Evolutionary conservation across 2,113 vertebrate genomes (phyloP).

Genomic region (Steatornis caripensis): DNA sequence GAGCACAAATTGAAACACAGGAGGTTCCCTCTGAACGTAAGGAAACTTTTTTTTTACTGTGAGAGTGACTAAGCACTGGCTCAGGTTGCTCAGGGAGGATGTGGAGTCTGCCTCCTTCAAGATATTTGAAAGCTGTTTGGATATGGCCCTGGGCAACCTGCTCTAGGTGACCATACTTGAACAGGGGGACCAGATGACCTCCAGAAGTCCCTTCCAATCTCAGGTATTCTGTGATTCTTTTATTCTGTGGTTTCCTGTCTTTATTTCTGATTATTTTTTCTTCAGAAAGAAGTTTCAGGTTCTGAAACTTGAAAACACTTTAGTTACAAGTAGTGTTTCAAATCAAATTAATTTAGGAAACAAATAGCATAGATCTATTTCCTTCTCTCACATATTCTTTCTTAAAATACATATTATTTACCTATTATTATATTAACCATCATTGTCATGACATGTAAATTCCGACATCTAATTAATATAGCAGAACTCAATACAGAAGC

Average conservation of each 20-base stretch:
- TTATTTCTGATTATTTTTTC: not conserved
- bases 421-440: not conserved
- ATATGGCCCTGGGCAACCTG: not conserved
- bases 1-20: not conserved
- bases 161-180: not conserved
- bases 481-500: not conserved
- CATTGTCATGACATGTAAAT: not conserved
- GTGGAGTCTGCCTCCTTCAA: not conserved
- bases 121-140: not conserved
- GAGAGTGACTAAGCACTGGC: rapidly evolving
- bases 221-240: not conserved
- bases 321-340: not conserved
- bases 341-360: not conserved
- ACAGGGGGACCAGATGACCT: no score
- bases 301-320: not conserved
- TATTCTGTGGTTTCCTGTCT: not conserved
- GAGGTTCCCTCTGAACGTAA: not conserved
- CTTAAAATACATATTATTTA: not conserved
- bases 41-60: not conserved
- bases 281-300: not conserved
- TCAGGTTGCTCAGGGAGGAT: not conserved
- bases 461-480: not conserved
- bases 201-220: not conserved
- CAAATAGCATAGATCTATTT: not conserved
- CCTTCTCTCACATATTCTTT: not conserved